A percentile compares a stretch with the other conserved stretches of the same genome.
Conservation (phyloP, 1,140 invertebrate genomes). For the Camponotus vicinus region DNA sequence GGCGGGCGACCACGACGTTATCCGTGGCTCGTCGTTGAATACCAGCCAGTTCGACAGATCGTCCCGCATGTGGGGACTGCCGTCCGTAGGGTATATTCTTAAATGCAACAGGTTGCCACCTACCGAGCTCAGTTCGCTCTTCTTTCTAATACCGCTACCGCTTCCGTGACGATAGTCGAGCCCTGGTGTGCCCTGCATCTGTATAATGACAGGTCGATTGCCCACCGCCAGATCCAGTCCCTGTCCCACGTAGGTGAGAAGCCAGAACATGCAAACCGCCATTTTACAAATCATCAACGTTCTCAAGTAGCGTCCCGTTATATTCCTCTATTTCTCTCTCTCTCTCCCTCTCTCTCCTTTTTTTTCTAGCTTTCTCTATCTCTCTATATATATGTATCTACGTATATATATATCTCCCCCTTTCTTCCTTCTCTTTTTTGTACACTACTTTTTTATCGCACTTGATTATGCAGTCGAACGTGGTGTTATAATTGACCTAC, state of each 20-base stretch:
- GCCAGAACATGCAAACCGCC: slow-evolving; percentile 79
- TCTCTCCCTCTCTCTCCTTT: not conserved
- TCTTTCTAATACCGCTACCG: slow-evolving; percentile 64
- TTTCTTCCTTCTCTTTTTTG: slow-evolving; percentile 8
- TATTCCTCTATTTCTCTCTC: not conserved
- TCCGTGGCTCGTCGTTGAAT: slow-evolving; percentile 63
- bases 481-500: slow-evolving; percentile 64
- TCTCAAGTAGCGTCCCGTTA: slow-evolving; percentile 8
- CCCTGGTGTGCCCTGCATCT: slow-evolving; percentile 62
- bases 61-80: slow-evolving; percentile 52
- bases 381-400: slow-evolving; percentile 45
- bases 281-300: slow-evolving; percentile 72
- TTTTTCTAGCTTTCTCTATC: slow-evolving; percentile 7
- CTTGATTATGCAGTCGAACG: slow-evolving; percentile 43
- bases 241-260: slow-evolving; percentile 79
- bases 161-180: slow-evolving; percentile 72
- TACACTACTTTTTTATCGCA: slow-evolving; percentile 20
- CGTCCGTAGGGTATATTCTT: slow-evolving; percentile 67
- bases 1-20: slow-evolving; percentile 65
- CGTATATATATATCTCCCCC: slow-evolving; percentile 38
- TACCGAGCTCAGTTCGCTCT: slow-evolving; percentile 66
- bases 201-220: slow-evolving; percentile 75
- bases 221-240: slow-evolving; percentile 78
- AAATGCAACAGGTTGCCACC: slow-evolving; percentile 73
- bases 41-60: slow-evolving; percentile 72